Base-by-base conservation (phyloP, 2,113 vertebrate species). In the Psilopogon haemacephalus region DNA sequence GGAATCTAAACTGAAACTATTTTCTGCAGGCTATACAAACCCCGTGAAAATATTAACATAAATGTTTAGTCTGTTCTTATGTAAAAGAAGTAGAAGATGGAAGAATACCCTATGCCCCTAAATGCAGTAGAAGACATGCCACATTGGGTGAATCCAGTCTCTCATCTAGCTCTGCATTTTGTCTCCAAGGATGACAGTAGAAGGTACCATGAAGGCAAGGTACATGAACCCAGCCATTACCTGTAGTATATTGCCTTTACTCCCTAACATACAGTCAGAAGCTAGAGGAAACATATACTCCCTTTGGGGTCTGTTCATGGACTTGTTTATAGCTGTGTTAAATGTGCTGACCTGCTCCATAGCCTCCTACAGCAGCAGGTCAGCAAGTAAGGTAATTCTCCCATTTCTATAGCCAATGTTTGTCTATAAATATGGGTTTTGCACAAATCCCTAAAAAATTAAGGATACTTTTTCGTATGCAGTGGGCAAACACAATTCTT, bases 341-440 rank as follows among this genome's bases (percentile, higher is more conserved):
- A 77, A 86, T 62, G 52, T 71, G 52, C 42, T 65, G 14, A n/a
- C 52, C 78, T 52, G 48, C n/a, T 17, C 11, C 63, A 38, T 35
- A 69, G 28, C 44, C 50, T 42, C 54, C 42, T 26, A 10, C 0
- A 0, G 54, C 84, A 88, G 38, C 71, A 48, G 13, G 3, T 42
- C 38, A 69, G 82, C 38, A 56, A 48, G 42, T 4, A 62, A 35
- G n/a, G 17, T 62, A 64, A 7, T 12, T 26, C n/a, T 63, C 15
- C 48, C 58, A 7, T 0, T 13, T 2, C 1, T 50, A 38, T 0
- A n/a, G 23, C 28, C 37, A 82, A 9, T 4, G 6, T 12, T 89
- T 42, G 59, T 75, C 54, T 62, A 56, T 44, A 79, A 50, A 71
- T 12, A 9, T 0, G 4, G 59, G 15, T 5, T 59, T 33, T 79